Conservation (phyloP, 1,140 invertebrate species). For the Cydia amplana region DNA sequence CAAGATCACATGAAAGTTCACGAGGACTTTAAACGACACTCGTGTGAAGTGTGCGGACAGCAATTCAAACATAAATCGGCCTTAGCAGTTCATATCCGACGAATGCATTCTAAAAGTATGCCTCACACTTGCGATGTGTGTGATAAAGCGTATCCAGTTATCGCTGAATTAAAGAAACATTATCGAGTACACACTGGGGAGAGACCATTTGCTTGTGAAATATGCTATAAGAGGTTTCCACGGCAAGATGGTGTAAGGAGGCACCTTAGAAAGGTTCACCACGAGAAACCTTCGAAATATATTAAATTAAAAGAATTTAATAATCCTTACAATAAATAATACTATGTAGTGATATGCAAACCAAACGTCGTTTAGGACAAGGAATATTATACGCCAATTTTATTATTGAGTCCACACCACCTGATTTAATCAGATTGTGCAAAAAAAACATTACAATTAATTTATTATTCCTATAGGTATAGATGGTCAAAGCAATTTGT, state of each 20-base stretch:
- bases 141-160: not conserved
- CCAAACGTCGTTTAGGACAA: too few relatives aligned
- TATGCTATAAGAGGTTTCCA: constrained; percentile 5
- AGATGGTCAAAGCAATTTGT: too few relatives aligned
- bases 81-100: not conserved
- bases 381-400: too few relatives aligned
- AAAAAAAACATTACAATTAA: too few relatives aligned
- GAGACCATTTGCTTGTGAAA: not conserved
- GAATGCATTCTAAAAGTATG: not conserved
- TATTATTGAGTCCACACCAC: too few relatives aligned
- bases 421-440: too few relatives aligned
- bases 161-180: not conserved
- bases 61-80: not conserved
- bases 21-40: not conserved
- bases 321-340: constrained; percentile 1
- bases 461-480: too few relatives aligned
- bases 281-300: constrained; percentile 3
- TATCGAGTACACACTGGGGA: not conserved
- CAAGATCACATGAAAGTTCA: constrained; percentile 9
- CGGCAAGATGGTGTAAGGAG: not conserved
- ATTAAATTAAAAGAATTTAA: constrained; percentile 12
- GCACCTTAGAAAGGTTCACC: constrained; percentile 9
- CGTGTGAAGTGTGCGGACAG: not conserved
- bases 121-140: not conserved
- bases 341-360: too few relatives aligned